A percentile compares a stretch with the other conserved stretches of the same genome.
Evolutionary conservation across 2,113 vertebrate genomes (phyloP).

Genomic region (Alethe castanea): DNA sequence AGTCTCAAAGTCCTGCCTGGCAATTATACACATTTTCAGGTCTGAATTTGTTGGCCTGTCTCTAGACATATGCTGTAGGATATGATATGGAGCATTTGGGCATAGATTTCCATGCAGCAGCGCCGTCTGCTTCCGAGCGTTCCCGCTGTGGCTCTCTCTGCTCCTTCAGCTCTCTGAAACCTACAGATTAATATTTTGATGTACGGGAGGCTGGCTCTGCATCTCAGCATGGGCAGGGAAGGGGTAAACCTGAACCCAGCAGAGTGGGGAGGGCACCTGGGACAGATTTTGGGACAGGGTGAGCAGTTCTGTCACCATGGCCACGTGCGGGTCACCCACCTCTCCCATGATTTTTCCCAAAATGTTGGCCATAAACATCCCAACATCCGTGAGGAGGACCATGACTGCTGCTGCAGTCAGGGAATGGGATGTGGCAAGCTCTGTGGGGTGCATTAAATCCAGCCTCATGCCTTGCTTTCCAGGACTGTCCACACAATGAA

Average conservation of each 20-base stretch:
- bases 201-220: neutral
- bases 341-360: neutral
- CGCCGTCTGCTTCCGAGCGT: neutral
- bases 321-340: accelerated
- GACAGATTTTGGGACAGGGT: neutral
- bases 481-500: neutral
- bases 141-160: neutral
- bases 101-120: neutral
- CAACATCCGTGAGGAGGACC: neutral
- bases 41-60: conserved; percentile 33
- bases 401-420: neutral
- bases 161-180: neutral
- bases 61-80: conserved; percentile 2
- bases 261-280: accelerated
- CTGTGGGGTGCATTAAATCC: accelerated
- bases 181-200: neutral
- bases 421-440: neutral
- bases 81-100: conserved; percentile 15
- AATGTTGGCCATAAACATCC: neutral
- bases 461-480: neutral
- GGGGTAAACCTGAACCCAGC: neutral
- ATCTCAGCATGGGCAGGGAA: neutral
- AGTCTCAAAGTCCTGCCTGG: conserved; percentile 33
- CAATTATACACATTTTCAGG: conserved; percentile 17
- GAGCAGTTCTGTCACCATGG: accelerated